Evolutionary conservation across 2,797 vertebrate genomes (phyloP), one percentile per base, ranked within the genome.

Genomic region (Paramormyrops hopkinsi): DNA sequence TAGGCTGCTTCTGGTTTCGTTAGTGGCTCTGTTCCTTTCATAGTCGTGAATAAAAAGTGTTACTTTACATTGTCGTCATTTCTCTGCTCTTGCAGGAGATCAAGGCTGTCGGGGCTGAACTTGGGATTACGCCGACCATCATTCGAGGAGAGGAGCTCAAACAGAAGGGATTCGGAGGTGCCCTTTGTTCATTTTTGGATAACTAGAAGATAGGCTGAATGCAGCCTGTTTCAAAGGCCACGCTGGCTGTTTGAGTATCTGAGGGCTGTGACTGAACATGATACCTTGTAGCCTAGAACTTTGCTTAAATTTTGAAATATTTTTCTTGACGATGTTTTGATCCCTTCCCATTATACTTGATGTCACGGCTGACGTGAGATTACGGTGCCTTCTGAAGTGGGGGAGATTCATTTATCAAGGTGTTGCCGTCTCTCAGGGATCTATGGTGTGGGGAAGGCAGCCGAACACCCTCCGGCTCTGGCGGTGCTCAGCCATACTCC

Each of bases 391-490:
- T 29, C 62, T 29, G 25, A 4, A 65, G 62, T n/a, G 73, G 2
- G 7, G 11, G 17, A 46, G 76, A 19, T 46, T 5, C 0, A 2
- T 82, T 82, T 82, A 12, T 86, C 29, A 14, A 54, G 33, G 37
- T 22, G 6, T 8, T 82, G 41, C 41, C 4, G 19, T 46, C 41
- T 37, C 89, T 44, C 92, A 98, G 99, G 98, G 79, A 98, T 99
- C 92, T 99, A 99, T 1, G 99, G 99, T 19, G 99, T 99, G 51
- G 99, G 99, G 84, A 99, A 98, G 92, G 98, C 99, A 1, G 98
- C 98, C 7, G 92, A 96, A 86, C 96, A 99, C 90, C 97, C 97
- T 4, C 99, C 99, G 17, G 98, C 98, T 0, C 94, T 99, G 88
- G 99, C 97, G 0, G 93, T 99, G 86, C 94, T 99, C 91, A 99